Conservation (phyloP, 2,797 vertebrate species). For the Notoglanidium macrostoma region DNA sequence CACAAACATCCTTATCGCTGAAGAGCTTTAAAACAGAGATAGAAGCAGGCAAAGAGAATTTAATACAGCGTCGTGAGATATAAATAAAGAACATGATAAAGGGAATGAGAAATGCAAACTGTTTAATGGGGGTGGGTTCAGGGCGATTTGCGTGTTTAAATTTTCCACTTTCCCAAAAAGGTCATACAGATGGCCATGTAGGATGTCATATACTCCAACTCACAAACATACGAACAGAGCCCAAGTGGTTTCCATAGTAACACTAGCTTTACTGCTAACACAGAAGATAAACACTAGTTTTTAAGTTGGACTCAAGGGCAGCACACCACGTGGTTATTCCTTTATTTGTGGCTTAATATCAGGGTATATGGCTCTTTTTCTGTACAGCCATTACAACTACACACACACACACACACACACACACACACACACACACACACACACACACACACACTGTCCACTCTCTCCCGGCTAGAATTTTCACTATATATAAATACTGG, state of each 20-base stretch:
- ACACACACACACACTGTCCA: background rate
- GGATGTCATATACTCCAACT: slow-evolving; percentile 22
- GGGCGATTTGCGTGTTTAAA: slow-evolving; percentile 39
- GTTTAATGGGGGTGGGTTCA: slow-evolving; percentile 34
- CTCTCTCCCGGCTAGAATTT: background rate
- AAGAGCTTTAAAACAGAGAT: slow-evolving; percentile 15
- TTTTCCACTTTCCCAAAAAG: slow-evolving; percentile 17
- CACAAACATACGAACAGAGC: slow-evolving; percentile 39
- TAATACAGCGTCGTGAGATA: slow-evolving; percentile 33
- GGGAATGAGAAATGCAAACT: slow-evolving; percentile 18
- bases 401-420: background rate
- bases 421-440: background rate
- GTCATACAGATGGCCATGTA: slow-evolving; percentile 35
- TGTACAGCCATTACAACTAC: background rate
- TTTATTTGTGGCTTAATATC: background rate
- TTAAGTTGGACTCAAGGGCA: background rate
- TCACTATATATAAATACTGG: too few species aligned
- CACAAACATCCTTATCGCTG: background rate
- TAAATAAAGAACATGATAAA: slow-evolving; percentile 13
- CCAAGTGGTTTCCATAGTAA: slow-evolving; percentile 67
- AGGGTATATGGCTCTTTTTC: background rate
- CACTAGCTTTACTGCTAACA: slow-evolving; percentile 45
- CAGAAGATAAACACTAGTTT: background rate
- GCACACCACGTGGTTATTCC: background rate
- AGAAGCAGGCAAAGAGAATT: slow-evolving; percentile 5